Evolutionary conservation across 64 coral and sea anemone genomes (phyloP).

Genomic region (Pachyseris speciosa): DNA sequence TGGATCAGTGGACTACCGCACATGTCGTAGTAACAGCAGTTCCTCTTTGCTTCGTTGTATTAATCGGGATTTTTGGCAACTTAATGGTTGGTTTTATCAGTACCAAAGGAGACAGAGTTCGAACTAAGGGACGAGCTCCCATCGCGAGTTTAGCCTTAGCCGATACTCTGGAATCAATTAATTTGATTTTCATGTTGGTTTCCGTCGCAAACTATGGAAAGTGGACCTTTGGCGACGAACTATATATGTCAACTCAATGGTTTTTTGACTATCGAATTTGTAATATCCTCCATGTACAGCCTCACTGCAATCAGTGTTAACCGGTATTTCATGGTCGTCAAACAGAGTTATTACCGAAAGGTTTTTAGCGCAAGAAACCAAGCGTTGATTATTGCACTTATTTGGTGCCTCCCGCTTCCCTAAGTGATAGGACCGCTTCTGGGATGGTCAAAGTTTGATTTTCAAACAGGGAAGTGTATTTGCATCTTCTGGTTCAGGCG

Average conservation of each 20-base stretch:
- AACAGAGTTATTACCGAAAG: too few species aligned
- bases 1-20: conserved; percentile 1
- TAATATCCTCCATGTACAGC: conserved; percentile 76
- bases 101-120: conserved; percentile 15
- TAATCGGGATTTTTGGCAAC: conserved; percentile 76
- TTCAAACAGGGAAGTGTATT: conserved; percentile 49
- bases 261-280: conserved; percentile 71
- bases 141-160: conserved; percentile 75
- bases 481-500: conserved; percentile 80
- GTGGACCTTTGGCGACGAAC: conserved; percentile 52
- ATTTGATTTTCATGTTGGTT: conserved; percentile 78
- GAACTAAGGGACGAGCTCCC: conserved; percentile 37
- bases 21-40: background rate
- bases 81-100: conserved; percentile 54
- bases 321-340: too few species aligned
- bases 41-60: conserved; percentile 19
- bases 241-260: conserved; percentile 69
- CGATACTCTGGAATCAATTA: conserved; percentile 59
- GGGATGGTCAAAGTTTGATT: conserved; percentile 78
- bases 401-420: conserved; percentile 73
- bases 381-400: conserved; percentile 37
- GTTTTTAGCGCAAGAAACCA: too few species aligned
- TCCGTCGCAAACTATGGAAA: conserved; percentile 26
- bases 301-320: too few species aligned
- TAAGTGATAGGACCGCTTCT: conserved; percentile 71